Conservation (phyloP, 2,113 vertebrate species). For the Calonectris borealis region DNA sequence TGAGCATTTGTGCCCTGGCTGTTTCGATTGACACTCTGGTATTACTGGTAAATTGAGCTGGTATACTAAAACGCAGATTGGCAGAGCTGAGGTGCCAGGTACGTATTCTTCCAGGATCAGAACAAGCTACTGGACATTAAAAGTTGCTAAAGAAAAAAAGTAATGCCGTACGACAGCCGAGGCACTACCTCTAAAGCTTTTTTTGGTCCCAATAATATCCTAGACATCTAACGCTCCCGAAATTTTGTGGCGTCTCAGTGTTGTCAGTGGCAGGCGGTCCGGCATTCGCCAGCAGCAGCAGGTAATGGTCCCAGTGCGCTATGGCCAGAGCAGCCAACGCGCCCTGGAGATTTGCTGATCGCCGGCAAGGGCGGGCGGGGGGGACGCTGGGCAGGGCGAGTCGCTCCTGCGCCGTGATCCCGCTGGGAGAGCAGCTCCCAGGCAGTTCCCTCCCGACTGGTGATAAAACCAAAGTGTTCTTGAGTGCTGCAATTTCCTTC, state of each 20-base stretch:
- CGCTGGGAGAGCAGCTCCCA: neutral
- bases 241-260: neutral
- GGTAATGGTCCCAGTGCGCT: neutral
- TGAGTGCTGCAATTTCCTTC: neutral
- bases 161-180: neutral
- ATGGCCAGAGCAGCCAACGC: neutral
- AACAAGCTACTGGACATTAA: neutral
- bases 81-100: neutral
- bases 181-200: accelerated
- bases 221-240: neutral
- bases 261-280: neutral
- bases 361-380: neutral
- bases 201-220: neutral
- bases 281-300: neutral
- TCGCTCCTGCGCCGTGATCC: neutral
- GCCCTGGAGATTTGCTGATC: neutral
- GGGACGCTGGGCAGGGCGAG: neutral
- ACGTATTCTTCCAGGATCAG: neutral
- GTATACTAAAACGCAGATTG: neutral
- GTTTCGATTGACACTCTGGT: neutral
- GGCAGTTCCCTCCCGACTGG: neutral
- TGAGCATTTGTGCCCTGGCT: neutral
- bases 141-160: neutral
- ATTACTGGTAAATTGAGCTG: neutral
- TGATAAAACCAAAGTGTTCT: neutral